Percentiles rank a stretch among this genome's conserved stretches.
Evolutionary conservation across 1,140 invertebrate genomes (phyloP).

Genomic region (Drosophila erecta): DNA sequence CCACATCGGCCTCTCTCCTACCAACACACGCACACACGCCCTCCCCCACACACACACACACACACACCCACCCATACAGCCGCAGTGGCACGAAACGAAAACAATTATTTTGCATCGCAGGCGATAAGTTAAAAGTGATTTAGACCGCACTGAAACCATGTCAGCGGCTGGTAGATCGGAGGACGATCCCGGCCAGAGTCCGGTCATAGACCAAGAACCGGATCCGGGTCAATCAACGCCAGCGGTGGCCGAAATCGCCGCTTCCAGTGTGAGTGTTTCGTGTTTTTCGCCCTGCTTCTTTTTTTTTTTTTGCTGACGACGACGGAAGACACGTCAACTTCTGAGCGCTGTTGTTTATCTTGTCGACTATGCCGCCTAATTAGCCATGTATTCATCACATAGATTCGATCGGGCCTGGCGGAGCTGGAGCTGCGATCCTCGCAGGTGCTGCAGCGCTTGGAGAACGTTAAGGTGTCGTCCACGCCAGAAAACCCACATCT

Average conservation of each 20-base stretch:
- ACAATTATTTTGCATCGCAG: constrained; percentile 43
- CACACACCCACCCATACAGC: constrained; percentile 18
- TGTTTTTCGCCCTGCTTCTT: constrained; percentile 12
- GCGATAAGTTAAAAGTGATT: constrained; percentile 23
- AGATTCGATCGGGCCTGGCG: constrained; percentile 83
- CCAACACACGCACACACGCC: constrained; percentile 5
- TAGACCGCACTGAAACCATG: constrained; percentile 50
- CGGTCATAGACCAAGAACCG: constrained; percentile 11
- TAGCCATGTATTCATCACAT: constrained; percentile 6
- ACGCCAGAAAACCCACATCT: neutral
- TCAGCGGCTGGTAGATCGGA: constrained; percentile 70
- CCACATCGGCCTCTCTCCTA: constrained; percentile 12
- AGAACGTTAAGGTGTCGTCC: constrained; percentile 69
- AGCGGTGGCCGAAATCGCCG: constrained; percentile 58
- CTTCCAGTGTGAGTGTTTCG: constrained; percentile 56
- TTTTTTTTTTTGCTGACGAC: constrained; percentile 65
- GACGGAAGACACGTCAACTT: constrained; percentile 56
- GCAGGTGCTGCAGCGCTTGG: constrained; percentile 77
- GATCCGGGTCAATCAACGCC: constrained; percentile 36
- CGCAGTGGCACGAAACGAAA: constrained; percentile 38
- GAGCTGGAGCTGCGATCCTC: constrained; percentile 79
- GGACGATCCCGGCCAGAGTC: constrained; percentile 53
- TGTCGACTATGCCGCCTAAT: neutral
- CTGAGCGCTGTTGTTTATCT: constrained; percentile 18
- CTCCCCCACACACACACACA: constrained; percentile 3